Base-by-base conservation (phyloP, 37 sponge, comb jelly and placozoan genomes). In the Amphimedon queenslandica region DNA sequence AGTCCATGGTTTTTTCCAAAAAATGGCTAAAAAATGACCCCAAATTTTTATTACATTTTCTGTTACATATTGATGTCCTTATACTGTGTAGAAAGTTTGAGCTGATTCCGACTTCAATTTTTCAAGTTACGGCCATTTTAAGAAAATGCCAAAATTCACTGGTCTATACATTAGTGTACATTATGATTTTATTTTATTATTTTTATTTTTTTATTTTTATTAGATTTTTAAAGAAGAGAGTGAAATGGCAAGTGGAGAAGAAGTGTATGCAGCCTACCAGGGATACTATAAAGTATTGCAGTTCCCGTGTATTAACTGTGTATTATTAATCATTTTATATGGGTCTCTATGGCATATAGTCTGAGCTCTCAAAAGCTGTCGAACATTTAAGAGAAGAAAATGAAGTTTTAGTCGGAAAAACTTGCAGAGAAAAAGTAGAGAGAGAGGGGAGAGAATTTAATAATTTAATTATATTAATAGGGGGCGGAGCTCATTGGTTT, bases 151-250 rank as follows among this genome's bases (percentile, higher is more conserved):
- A n/a, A n/a, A n/a, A n/a, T n/a, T n/a, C n/a, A n/a, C n/a, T n/a
- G n/a, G n/a, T n/a, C n/a, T n/a, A n/a, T n/a, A n/a, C n/a, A n/a
- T n/a, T n/a, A n/a, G n/a, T n/a, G n/a, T n/a, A n/a, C n/a, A n/a
- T n/a, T n/a, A n/a, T n/a, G n/a, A n/a, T n/a, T n/a, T n/a, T n/a
- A n/a, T n/a, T n/a, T n/a, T n/a, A n/a, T n/a, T n/a, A n/a, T 18
- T 13, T 47, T 47, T 8, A 47, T 37, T 3, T 38, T 37, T 32
- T 69, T 1, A 35, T 58, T n/a, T 57, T 4, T 23, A 58, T 29
- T 57, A 85, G 86, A 73, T 85, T 66, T 85, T 85, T 78, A 70
- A 79, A 18, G 40, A 21, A 58, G 69, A 72, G 51, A 69, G 75
- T 74, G 70, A 43, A 21, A n/a, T 79, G 58, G 86, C 80, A 47